Base-by-base conservation (phyloP, 2,113 vertebrate genomes). In the Laticauda laticaudata region DNA sequence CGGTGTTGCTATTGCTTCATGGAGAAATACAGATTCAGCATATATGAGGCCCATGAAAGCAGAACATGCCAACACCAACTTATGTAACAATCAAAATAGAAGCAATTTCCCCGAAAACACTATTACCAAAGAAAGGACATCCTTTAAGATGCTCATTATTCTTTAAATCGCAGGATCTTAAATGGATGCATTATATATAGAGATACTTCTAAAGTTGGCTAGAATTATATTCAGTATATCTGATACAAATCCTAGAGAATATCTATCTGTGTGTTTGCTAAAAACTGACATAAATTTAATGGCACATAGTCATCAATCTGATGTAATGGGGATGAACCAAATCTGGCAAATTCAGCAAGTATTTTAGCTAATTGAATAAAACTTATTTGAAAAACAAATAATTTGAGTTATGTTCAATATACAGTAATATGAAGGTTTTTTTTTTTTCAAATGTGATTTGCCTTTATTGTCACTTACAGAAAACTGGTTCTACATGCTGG, bases 381-480 rank as follows among this genome's bases (percentile, higher is more conserved):
- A 8, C 88, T 75, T 75, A 75, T 23, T 90, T 94, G 75, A 90
- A 61, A 69, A 51, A 53, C 45, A 21, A 15, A 7, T 53, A 39
- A n/a, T 88, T 90, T 90, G 45, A 69, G 89, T 39, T 26, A 92
- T 88, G 45, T 92, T 86, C 89, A 1, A 90, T 90, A 92, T 2
- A 45, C 45, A 45, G 5, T 45, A 1, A 4, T 29, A 64, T 29
- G 29, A 64, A 64, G 11, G 24, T 4, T 29, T 61, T 64, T 61
- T 61, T 39, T 39, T 55, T 86, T 87, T 8, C 5, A 85, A 48
- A 34, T 54, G 39, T 20, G 43, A 61, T 61, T 39, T 90, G 26
- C 23, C 24, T 20, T 26, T 90, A 20, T 64, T 64, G n/a, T 75
- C 64, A 75, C 64, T 75, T 75, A 34, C n/a, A 75, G n/a, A 75